Evolutionary conservation across 1,140 invertebrate genomes (phyloP).

Genomic region (Cardiocondyla obscurior): DNA sequence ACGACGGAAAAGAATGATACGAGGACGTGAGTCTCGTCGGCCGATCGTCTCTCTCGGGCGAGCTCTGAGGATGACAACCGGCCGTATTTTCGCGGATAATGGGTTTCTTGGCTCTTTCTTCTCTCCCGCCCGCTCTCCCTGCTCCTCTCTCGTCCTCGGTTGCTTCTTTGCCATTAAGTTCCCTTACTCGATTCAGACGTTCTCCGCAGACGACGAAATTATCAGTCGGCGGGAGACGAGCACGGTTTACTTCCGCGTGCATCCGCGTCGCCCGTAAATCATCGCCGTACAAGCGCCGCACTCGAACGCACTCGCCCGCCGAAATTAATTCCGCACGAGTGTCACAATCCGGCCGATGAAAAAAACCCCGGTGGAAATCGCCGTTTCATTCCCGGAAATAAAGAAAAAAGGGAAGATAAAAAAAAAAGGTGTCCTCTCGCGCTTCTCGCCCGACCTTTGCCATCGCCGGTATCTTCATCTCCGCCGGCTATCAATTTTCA

Average conservation of each 20-base stretch:
- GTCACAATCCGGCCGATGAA: slow-evolving; percentile 13
- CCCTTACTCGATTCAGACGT: slow-evolving; percentile 52
- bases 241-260: slow-evolving; percentile 23
- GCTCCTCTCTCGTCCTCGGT: slow-evolving; percentile 19
- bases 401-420: slow-evolving; percentile 40
- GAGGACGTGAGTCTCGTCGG: slow-evolving; percentile 15
- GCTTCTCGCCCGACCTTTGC: neutral
- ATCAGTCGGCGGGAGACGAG: slow-evolving; percentile 28
- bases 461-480: neutral
- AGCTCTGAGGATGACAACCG: slow-evolving; percentile 72
- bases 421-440: slow-evolving; percentile 15
- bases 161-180: slow-evolving; percentile 68
- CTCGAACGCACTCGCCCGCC: slow-evolving; percentile 36
- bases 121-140: slow-evolving; percentile 5
- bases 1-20: slow-evolving; percentile 29
- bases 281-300: neutral
- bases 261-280: slow-evolving; percentile 43
- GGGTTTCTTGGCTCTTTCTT: slow-evolving; percentile 62
- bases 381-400: slow-evolving; percentile 11
- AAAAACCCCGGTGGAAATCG: slow-evolving; percentile 24
- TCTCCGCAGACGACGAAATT: slow-evolving; percentile 65
- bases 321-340: slow-evolving; percentile 33
- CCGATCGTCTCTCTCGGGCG: slow-evolving; percentile 45
- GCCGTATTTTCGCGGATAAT: slow-evolving; percentile 75
- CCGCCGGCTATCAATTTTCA: neutral